A percentile compares a stretch with the other conserved stretches of the same genome.
phyloP scores from a whole-genome alignment of 2,113 vertebrate species.

The Pygoscelis adeliae region DNA sequence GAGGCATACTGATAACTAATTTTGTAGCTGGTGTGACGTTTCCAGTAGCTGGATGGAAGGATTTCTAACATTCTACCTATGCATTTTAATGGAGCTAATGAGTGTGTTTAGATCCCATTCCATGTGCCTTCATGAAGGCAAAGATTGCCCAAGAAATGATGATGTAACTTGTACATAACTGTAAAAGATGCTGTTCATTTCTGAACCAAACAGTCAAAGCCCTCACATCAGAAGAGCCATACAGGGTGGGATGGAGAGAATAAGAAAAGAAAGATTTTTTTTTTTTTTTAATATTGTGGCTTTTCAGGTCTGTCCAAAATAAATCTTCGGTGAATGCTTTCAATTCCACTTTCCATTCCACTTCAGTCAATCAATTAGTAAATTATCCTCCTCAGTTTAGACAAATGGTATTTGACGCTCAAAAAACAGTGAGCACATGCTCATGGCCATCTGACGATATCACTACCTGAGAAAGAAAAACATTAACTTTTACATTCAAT shows the following conservation, averaged over 20 bases:
- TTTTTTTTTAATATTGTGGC: background rate
- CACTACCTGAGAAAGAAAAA: background rate
- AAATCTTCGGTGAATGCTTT: background rate
- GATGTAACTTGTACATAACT: background rate
- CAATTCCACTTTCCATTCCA: background rate
- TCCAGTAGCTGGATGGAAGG: background rate
- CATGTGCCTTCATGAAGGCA: background rate
- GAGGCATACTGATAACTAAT: background rate
- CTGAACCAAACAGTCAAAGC: background rate
- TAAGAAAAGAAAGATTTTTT: background rate
- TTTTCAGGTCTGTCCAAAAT: background rate
- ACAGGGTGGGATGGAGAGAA: fast-evolving
- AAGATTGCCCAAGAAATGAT: background rate
- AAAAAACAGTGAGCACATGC: background rate
- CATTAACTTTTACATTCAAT: background rate
- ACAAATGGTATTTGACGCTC: background rate
- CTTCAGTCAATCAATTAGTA: background rate
- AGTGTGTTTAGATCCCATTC: background rate
- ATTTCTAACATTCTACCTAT: background rate
- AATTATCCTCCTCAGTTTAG: background rate
- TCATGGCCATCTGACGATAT: background rate
- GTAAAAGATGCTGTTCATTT: background rate
- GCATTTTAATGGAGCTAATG: background rate
- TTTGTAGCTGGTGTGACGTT: background rate
- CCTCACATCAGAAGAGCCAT: background rate